These are phyloP conservation scores for Otolemur garnettii DNA, from an alignment of 2,113 vertebrate species.

Conservation along the genomic window DNA sequence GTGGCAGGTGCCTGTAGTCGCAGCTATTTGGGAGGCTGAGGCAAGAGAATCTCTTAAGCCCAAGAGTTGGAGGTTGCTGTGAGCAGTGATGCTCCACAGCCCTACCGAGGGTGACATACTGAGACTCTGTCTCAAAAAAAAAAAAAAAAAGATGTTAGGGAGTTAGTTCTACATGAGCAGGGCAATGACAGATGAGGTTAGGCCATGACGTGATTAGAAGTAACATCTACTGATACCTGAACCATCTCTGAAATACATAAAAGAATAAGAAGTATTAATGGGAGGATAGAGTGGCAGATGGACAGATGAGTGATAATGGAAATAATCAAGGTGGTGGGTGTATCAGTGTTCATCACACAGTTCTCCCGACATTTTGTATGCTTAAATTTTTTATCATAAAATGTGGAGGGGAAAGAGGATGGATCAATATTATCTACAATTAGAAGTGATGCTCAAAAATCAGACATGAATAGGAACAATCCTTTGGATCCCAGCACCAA, in stretches of 20 bases:
- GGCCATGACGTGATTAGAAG: neutral
- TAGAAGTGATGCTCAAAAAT: neutral
- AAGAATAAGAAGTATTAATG: neutral
- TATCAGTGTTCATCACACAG: neutral
- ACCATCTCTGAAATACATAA: neutral
- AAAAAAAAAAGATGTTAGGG: too few species aligned
- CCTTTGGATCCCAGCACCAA: neutral
- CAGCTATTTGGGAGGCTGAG: too few species aligned
- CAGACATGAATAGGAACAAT: neutral
- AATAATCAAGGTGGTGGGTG: neutral
- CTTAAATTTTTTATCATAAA: neutral
- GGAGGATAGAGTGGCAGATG: neutral
- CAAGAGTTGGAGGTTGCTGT: too few species aligned
- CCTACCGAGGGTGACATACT: too few species aligned
- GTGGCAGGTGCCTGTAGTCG: too few species aligned
- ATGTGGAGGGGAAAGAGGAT: neutral
- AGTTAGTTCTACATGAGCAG: too few species aligned
- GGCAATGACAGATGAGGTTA: too few species aligned
- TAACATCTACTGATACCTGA: neutral
- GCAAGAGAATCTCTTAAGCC: too few species aligned
- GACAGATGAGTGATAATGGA: neutral
- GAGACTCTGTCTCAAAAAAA: neutral
- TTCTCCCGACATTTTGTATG: too few species aligned
- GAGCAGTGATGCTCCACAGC: too few species aligned
- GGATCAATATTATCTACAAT: neutral